Evolutionary conservation across 1,140 invertebrate species (phyloP).

Genomic region (Drosophila lacteicornis): DNA sequence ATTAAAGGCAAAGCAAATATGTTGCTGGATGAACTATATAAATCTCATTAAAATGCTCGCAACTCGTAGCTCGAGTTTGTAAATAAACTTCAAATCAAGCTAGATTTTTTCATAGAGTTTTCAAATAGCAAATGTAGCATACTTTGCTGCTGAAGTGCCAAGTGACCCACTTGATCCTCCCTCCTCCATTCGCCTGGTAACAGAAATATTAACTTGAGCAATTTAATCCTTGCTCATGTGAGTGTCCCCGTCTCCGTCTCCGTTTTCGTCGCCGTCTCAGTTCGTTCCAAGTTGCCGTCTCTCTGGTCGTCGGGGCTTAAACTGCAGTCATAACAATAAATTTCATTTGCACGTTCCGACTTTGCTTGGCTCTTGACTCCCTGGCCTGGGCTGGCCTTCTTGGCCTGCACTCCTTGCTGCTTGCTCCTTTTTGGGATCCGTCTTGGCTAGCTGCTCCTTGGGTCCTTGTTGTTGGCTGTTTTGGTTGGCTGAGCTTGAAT

Average conservation of each 20-base stretch:
- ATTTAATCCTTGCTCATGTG: slow-evolving; percentile 49
- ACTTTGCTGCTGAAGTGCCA: slow-evolving; percentile 10
- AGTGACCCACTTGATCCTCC: slow-evolving; percentile 12
- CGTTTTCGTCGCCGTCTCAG: background rate
- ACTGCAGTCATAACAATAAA: slow-evolving; percentile 81
- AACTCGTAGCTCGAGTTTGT: no score
- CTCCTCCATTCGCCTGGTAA: background rate
- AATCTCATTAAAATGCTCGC: no score
- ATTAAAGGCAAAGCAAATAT: no score
- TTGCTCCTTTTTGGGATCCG: background rate
- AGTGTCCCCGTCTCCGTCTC: slow-evolving; percentile 1
- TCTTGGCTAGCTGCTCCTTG: slow-evolving; percentile 3
- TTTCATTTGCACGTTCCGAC: slow-evolving; percentile 72
- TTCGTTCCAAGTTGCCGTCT: slow-evolving; percentile 19
- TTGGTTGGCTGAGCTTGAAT: slow-evolving; percentile 56
- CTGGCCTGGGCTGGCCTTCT: background rate
- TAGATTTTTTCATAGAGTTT: slow-evolving; percentile 3
- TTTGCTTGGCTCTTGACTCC: slow-evolving; percentile 54
- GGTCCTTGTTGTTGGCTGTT: slow-evolving; percentile 53
- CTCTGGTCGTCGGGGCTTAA: slow-evolving; percentile 45
- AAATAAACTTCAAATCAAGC: background rate
- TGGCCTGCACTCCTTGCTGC: slow-evolving; percentile 20
- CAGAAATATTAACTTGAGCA: slow-evolving; percentile 51
- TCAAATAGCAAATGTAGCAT: slow-evolving; percentile 6
- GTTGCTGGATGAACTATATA: no score